A percentile compares a stretch with the other conserved stretches of the same genome.
phyloP scores from a whole-genome alignment of 2,888 invertebrate genomes.

The Galerucella calmariensis region DNA sequence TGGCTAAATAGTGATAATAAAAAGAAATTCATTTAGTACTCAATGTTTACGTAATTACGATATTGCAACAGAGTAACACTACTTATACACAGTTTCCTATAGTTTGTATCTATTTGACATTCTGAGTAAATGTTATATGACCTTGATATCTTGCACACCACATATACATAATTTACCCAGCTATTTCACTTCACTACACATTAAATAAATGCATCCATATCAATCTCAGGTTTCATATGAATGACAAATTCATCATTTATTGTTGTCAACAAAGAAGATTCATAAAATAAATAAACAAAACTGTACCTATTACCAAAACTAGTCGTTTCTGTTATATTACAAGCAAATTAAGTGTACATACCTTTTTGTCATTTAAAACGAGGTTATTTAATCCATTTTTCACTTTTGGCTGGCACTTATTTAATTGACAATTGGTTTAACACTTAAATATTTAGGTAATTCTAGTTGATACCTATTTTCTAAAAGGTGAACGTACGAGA shows the following conservation, averaged over 20 bases:
- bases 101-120: conserved; percentile 50
- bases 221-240: conserved; percentile 26
- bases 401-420: conserved; percentile 36
- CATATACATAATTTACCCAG: conserved; percentile 40
- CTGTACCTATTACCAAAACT: conserved; percentile 8
- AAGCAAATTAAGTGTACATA: conserved; percentile 16
- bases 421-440: conserved; percentile 25
- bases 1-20: conserved; percentile 1
- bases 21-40: neutral
- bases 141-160: conserved; percentile 49
- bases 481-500: conserved; percentile 39
- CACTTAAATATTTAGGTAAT: conserved; percentile 36
- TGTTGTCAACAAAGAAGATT: conserved; percentile 30
- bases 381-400: conserved; percentile 44
- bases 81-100: conserved; percentile 47
- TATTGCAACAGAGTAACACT: conserved; percentile 39
- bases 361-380: conserved; percentile 35
- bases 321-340: conserved; percentile 9
- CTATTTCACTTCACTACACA: conserved; percentile 40
- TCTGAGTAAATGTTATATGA: conserved; percentile 47
- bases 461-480: conserved; percentile 37
- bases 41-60: conserved; percentile 14
- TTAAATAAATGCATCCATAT: conserved; percentile 44
- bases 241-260: conserved; percentile 19
- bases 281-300: conserved; percentile 37